phyloP scores from a whole-genome alignment of 2,797 vertebrate genomes.

The Enteromius fasciolatus region DNA sequence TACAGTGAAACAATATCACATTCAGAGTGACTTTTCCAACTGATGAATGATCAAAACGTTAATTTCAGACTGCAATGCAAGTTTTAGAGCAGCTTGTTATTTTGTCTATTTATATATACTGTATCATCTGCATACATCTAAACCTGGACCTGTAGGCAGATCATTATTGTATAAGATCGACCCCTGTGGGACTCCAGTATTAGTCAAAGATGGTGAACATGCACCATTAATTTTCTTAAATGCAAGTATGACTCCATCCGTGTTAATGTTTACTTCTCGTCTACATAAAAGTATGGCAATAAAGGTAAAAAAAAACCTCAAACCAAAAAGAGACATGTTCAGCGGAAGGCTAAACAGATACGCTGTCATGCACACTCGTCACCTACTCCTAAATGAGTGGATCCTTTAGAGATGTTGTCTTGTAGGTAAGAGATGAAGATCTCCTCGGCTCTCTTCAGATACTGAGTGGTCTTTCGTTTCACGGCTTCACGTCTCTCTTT shows the following conservation, averaged over 20 bases:
- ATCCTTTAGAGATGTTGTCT: constrained; percentile 79
- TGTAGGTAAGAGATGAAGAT: constrained; percentile 97
- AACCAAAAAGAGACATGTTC: not conserved
- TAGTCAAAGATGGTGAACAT: not conserved
- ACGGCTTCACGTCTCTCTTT: constrained; percentile 94
- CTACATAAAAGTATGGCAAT: not conserved
- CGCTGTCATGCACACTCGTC: not conserved
- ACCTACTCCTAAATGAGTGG: constrained; percentile 82
- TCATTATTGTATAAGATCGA: not conserved
- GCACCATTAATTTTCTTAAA: not conserved
- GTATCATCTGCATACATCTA: too few species aligned
- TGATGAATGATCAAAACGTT: not conserved
- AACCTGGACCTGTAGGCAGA: too few species aligned
- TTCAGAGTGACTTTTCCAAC: not conserved
- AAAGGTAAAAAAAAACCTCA: not conserved
- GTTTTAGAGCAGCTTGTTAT: not conserved
- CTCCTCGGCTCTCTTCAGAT: constrained; percentile 93
- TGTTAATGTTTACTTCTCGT: not conserved
- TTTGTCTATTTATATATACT: too few species aligned
- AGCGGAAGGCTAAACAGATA: not conserved
- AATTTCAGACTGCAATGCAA: not conserved
- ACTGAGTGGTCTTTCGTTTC: constrained; percentile 95
- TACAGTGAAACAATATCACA: not conserved
- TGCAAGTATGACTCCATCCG: not conserved
- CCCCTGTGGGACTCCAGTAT: not conserved